phyloP scores from a whole-genome alignment of 2,113 vertebrate species.

The Chionis minor region DNA sequence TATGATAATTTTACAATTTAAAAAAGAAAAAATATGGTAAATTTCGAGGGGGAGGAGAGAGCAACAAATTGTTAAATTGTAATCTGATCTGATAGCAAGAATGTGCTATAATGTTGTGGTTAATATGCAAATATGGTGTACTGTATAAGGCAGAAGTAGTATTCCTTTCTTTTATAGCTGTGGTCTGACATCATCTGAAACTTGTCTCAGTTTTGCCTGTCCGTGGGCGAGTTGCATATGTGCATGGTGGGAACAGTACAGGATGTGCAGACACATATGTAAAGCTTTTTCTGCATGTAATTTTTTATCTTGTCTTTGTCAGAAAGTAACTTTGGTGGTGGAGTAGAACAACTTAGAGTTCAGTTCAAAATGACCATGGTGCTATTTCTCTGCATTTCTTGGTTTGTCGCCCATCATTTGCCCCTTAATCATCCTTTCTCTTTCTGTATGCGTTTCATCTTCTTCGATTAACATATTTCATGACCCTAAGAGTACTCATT shows the following conservation, averaged over 20 bases:
- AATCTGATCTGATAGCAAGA: background rate
- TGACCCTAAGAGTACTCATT: background rate
- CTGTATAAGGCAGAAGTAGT: background rate
- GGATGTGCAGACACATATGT: background rate
- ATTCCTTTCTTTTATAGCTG: background rate
- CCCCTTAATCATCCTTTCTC: background rate
- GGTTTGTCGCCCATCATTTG: background rate
- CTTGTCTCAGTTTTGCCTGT: background rate
- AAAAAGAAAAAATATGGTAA: background rate
- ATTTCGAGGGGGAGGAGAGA: background rate
- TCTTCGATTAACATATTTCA: fast-evolving
- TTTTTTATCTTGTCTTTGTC: background rate
- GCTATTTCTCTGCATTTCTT: background rate
- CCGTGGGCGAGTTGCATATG: background rate
- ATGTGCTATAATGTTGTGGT: background rate
- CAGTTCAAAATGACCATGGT: background rate
- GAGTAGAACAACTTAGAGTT: background rate
- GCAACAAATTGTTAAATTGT: background rate
- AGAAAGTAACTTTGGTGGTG: background rate
- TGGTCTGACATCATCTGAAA: background rate
- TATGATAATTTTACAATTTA: background rate
- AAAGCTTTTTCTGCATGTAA: background rate
- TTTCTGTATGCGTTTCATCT: background rate
- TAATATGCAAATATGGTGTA: background rate
- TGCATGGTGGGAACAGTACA: background rate